Conservation (phyloP, 2,113 vertebrate genomes). For the Tachysurus vachellii region DNA sequence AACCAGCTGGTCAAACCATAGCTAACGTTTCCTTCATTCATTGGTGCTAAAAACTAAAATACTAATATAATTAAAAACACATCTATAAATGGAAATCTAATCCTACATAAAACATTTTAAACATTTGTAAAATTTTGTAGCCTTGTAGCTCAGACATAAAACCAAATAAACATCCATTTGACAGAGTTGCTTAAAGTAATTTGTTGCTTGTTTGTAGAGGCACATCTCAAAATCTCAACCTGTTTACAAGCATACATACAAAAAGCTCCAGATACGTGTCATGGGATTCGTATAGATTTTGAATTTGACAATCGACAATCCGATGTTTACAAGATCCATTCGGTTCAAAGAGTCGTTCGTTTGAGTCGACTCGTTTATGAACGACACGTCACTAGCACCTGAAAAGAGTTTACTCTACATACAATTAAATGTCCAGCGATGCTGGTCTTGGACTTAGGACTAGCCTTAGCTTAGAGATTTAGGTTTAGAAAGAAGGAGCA, state of each 20-base stretch:
- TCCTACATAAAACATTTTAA: too few relatives aligned
- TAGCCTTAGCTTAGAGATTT: not conserved
- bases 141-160: not conserved
- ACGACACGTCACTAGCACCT: not conserved
- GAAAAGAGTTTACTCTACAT: not conserved
- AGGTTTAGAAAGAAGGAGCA: conserved; percentile 41
- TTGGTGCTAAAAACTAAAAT: too few relatives aligned
- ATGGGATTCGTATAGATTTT: not conserved
- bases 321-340: not conserved
- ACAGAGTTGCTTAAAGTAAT: not conserved
- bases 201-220: not conserved
- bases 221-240: not conserved
- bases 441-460: not conserved
- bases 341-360: not conserved
- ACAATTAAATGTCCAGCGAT: not conserved
- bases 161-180: not conserved
- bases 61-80: too few relatives aligned
- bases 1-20: not conserved
- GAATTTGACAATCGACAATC: not conserved
- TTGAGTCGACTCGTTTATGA: not conserved
- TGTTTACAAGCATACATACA: not conserved
- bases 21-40: not conserved
- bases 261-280: not conserved
- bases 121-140: not conserved
- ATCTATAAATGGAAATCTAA: too few relatives aligned